A percentile compares a stretch with the other conserved stretches of the same genome.
Evolutionary conservation across 37 sponge, comb jelly and placozoan genomes (phyloP).

Genomic region (Bolinopsis microptera): DNA sequence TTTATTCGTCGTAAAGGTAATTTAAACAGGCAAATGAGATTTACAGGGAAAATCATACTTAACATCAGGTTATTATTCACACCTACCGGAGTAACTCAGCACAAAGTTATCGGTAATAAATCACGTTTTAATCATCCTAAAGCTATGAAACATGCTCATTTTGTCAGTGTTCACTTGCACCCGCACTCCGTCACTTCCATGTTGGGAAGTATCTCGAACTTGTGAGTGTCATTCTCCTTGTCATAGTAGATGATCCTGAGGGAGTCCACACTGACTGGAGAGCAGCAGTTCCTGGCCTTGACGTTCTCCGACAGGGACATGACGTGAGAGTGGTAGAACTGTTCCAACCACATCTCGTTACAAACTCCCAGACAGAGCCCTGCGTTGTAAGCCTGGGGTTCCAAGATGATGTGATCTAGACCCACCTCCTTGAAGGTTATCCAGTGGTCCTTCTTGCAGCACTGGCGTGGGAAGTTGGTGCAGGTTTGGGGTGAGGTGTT

Average conservation of each 20-base stretch:
- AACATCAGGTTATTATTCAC: too few species aligned
- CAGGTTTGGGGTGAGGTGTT: background rate
- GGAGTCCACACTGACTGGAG: background rate
- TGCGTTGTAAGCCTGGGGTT: conserved; percentile 20
- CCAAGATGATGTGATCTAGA: conserved; percentile 1
- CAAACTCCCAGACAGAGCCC: conserved; percentile 43
- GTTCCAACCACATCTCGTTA: conserved; percentile 30
- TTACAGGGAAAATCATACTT: too few species aligned
- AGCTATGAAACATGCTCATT: background rate
- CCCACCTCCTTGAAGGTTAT: conserved; percentile 46
- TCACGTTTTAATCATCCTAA: background rate
- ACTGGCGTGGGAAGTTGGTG: background rate
- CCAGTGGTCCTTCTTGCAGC: conserved; percentile 60
- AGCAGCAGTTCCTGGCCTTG: background rate
- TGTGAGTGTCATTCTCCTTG: background rate
- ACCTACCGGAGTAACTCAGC: too few species aligned
- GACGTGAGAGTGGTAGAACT: conserved; percentile 39
- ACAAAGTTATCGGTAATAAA: too few species aligned
- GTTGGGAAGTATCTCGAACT: background rate
- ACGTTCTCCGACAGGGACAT: conserved; percentile 6
- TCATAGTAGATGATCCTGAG: background rate
- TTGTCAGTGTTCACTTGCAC: conserved; percentile 19
- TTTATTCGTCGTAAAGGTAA: too few species aligned
- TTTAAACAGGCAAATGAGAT: too few species aligned
- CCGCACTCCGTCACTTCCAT: conserved; percentile 50